Evolutionary conservation across 1,140 invertebrate species (phyloP).

Genomic region (Heliconius hewitsoni): DNA sequence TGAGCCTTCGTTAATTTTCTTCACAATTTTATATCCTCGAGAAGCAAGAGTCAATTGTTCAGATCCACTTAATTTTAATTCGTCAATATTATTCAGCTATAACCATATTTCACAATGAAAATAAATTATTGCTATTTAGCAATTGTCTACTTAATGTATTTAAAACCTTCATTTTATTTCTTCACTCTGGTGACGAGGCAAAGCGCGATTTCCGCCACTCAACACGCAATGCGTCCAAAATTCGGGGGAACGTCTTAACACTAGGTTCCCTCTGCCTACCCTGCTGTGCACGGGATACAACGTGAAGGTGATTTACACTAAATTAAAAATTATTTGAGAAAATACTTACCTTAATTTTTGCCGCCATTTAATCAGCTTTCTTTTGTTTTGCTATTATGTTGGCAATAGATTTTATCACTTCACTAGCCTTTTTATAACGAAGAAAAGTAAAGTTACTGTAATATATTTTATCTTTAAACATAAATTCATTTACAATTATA

Average conservation of each 20-base stretch:
- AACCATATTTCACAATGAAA: conserved; percentile 15
- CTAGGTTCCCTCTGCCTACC: too few species aligned
- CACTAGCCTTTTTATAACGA: conserved; percentile 57
- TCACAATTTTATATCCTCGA: conserved; percentile 83
- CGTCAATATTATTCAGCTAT: conserved; percentile 56
- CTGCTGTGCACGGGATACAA: too few species aligned
- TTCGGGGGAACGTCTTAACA: too few species aligned
- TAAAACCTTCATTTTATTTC: too few species aligned
- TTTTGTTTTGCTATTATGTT: conserved; percentile 61
- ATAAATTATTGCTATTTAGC: not conserved
- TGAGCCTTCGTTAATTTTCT: conserved; percentile 85
- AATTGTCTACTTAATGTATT: too few species aligned
- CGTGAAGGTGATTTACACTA: not conserved
- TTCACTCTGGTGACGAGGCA: too few species aligned
- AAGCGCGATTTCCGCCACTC: too few species aligned
- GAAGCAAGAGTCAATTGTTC: conserved; percentile 82
- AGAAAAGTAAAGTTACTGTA: not conserved
- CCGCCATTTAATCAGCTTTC: conserved; percentile 65
- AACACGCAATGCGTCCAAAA: too few species aligned
- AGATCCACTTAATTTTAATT: conserved; percentile 75
- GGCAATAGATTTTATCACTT: conserved; percentile 73
- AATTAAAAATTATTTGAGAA: not conserved
- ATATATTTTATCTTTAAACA: not conserved
- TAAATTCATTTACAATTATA: not conserved
- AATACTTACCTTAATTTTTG: conserved; percentile 53